phyloP scores from a whole-genome alignment of 2,888 invertebrate species.

The Calameuta filiformis region DNA sequence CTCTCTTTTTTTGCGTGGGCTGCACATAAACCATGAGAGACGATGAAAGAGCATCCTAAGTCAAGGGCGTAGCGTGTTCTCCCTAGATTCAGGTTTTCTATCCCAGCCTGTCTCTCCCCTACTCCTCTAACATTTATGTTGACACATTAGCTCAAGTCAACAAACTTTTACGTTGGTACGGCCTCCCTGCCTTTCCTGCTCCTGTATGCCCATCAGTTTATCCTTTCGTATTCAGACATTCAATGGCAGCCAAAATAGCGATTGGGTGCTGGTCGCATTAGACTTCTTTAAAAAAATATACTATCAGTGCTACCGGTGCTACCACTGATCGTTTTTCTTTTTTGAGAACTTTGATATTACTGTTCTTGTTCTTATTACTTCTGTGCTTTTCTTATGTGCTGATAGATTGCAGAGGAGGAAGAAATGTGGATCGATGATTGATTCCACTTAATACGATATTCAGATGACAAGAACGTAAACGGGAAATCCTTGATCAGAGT shows the following conservation, averaged over 20 bases:
- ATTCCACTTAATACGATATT: neutral
- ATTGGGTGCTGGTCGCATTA: neutral
- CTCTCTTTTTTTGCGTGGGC: neutral
- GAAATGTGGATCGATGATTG: neutral
- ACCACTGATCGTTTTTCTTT: neutral
- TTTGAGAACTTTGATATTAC: neutral
- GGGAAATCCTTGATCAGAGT: neutral
- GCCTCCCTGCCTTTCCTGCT: constrained; percentile 8
- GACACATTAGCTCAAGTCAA: constrained; percentile 38
- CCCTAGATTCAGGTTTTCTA: neutral
- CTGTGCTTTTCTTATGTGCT: neutral
- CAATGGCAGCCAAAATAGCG: neutral
- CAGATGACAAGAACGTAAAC: neutral
- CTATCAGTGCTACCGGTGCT: neutral
- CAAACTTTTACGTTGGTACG: constrained; percentile 25
- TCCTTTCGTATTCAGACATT: neutral
- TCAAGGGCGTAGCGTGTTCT: neutral
- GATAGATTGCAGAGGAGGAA: neutral
- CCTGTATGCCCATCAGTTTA: constrained; percentile 12
- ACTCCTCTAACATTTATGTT: constrained; percentile 27
- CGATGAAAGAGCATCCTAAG: neutral
- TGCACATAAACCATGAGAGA: neutral
- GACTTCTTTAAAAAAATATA: neutral
- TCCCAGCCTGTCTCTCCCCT: constrained; percentile 14
- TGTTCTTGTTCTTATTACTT: neutral